These are phyloP conservation scores for Goniozus legneri DNA, from an alignment of 1,140 invertebrate genomes.

Conservation along the genomic window DNA sequence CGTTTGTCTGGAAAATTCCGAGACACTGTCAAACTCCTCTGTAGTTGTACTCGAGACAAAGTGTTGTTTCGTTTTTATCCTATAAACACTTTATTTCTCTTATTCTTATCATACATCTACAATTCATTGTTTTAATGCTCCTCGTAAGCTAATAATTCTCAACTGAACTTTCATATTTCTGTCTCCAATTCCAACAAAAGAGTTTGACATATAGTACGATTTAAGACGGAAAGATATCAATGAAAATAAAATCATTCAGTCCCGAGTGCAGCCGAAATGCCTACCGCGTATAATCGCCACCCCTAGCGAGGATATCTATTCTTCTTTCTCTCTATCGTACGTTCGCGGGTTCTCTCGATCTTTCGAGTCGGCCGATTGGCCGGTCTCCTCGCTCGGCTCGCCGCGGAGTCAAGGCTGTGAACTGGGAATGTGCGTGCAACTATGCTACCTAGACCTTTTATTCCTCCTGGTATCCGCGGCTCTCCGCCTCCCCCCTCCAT, in stretches of 20 bases:
- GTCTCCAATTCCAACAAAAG: no score
- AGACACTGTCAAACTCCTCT: no score
- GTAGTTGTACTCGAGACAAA: no score
- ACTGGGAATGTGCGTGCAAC: slow-evolving; percentile 51
- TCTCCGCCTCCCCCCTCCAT: slow-evolving; percentile 13
- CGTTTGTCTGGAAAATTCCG: no score
- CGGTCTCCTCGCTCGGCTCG: slow-evolving; percentile 14
- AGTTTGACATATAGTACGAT: no score
- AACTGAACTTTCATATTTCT: no score
- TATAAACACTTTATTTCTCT: no score
- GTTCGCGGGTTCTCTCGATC: not conserved
- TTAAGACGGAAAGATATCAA: no score
- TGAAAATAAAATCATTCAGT: slow-evolving; percentile 51
- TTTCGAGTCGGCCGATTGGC: slow-evolving; percentile 4
- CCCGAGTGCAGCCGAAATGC: slow-evolving; percentile 47
- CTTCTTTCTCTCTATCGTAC: slow-evolving; percentile 10
- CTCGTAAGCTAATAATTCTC: no score
- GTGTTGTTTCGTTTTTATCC: no score
- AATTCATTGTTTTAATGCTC: no score
- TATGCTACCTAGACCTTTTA: slow-evolving; percentile 49
- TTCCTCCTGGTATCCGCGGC: slow-evolving; percentile 34
- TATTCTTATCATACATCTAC: no score
- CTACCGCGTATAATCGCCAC: slow-evolving; percentile 49
- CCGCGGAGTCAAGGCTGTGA: slow-evolving; percentile 47
- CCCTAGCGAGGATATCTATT: slow-evolving; percentile 4